Conservation (phyloP, 2,113 vertebrate genomes). For the Pseudolaguvia tuberculata region DNA sequence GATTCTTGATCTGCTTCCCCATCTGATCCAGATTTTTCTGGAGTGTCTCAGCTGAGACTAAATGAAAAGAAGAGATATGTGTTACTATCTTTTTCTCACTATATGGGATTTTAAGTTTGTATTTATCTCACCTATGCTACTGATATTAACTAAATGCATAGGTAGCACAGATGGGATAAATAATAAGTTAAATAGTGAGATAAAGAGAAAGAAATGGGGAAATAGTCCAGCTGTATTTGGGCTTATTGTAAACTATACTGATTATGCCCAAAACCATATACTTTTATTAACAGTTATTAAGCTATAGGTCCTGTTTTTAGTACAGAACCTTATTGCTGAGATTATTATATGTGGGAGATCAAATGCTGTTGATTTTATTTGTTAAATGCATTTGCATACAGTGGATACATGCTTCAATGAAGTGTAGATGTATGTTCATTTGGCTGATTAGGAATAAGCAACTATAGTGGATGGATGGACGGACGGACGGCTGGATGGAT, state of each 20-base stretch:
- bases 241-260: neutral
- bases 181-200: neutral
- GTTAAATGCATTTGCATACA: neutral
- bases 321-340: no score
- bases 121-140: no score
- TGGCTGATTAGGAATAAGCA: no score
- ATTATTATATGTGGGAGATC: neutral
- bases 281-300: neutral
- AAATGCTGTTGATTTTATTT: neutral
- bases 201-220: neutral
- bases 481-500: neutral
- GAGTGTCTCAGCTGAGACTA: constrained; percentile 77
- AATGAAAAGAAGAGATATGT: neutral
- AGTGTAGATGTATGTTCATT: no score
- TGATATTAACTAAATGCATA: neutral
- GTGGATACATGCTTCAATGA: no score
- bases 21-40: constrained; percentile 81
- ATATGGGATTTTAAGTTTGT: no score
- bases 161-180: neutral
- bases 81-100: no score
- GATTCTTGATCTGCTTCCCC: constrained; percentile 71
- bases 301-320: no score
- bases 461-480: no score
- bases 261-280: neutral
- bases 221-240: neutral